phyloP scores from a whole-genome alignment of 2,888 invertebrate genomes.

The Drosophila pseudotalamancana region DNA sequence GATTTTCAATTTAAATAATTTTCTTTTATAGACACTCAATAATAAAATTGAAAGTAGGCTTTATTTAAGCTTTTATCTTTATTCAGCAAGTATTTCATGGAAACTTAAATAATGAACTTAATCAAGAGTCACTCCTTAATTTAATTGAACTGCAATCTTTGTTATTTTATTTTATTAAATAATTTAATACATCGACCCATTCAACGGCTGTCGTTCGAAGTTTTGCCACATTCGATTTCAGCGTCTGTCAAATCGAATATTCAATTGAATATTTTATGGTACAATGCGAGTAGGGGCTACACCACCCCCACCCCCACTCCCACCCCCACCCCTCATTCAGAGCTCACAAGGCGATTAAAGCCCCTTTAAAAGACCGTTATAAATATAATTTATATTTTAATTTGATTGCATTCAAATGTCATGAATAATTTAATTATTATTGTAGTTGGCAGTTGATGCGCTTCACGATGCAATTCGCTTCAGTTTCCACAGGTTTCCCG shows the following conservation, averaged over 20 bases:
- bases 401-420: slow-evolving; percentile 60
- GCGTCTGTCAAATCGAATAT: slow-evolving; percentile 34
- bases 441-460: slow-evolving; percentile 16
- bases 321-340: neutral
- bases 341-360: too few species aligned
- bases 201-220: slow-evolving; percentile 14
- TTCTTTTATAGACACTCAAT: neutral
- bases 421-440: slow-evolving; percentile 64
- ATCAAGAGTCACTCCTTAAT: too few species aligned
- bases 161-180: neutral
- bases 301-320: neutral
- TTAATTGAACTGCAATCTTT: too few species aligned
- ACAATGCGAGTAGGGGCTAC: slow-evolving; percentile 18
- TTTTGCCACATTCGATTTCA: slow-evolving; percentile 22
- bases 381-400: slow-evolving; percentile 48
- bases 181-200: slow-evolving; percentile 18
- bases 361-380: slow-evolving; percentile 11
- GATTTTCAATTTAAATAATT: neutral
- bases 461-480: slow-evolving; percentile 1
- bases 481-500: neutral
- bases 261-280: slow-evolving; percentile 47
- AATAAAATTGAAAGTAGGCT: too few species aligned
- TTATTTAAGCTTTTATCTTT: neutral
- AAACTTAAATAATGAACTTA: too few species aligned
- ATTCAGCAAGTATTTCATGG: too few species aligned